A percentile compares a stretch with the other conserved stretches of the same genome.
phyloP scores from a whole-genome alignment of 2,113 vertebrate genomes.

The Hemichromis elongatus region DNA sequence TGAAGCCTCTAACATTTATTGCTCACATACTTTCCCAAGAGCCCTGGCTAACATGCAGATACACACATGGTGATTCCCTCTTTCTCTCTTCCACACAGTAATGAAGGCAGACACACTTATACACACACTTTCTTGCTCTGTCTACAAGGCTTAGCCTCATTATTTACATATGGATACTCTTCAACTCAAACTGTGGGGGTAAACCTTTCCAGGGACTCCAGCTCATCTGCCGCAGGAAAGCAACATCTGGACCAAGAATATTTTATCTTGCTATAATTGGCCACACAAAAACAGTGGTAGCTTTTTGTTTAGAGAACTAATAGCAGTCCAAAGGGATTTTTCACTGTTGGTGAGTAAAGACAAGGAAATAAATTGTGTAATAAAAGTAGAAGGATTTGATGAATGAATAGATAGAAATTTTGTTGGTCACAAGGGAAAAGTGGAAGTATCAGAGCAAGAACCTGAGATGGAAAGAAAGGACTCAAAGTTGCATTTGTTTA shows the following conservation, averaged over 20 bases:
- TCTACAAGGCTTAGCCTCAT: slow-evolving; percentile 20
- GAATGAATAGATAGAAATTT: background rate
- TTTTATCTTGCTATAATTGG: slow-evolving; percentile 17
- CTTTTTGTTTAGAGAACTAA: background rate
- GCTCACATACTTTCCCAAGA: background rate
- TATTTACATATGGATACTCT: slow-evolving; percentile 50
- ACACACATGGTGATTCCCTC: background rate
- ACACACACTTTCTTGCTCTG: background rate
- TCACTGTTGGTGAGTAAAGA: background rate
- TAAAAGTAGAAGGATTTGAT: background rate
- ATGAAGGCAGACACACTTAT: background rate
- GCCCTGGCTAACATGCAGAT: background rate
- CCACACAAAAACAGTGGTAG: background rate
- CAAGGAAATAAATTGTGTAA: background rate
- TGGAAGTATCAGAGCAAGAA: background rate
- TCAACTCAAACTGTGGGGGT: background rate
- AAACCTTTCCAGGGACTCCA: slow-evolving; percentile 18
- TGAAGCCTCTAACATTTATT: slow-evolving; percentile 6
- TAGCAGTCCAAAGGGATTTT: background rate
- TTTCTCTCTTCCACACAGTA: background rate
- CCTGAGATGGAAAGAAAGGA: background rate
- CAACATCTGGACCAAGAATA: slow-evolving; percentile 4
- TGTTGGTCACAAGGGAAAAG: background rate
- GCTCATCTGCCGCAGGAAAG: slow-evolving; percentile 11
- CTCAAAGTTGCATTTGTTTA: background rate